Percentiles rank a stretch among this genome's conserved stretches.
These are phyloP conservation scores for Halisarca cf. caerulea DNA, from an alignment of 37 sponge, comb jelly and placozoan species.

Conservation along the genomic window DNA sequence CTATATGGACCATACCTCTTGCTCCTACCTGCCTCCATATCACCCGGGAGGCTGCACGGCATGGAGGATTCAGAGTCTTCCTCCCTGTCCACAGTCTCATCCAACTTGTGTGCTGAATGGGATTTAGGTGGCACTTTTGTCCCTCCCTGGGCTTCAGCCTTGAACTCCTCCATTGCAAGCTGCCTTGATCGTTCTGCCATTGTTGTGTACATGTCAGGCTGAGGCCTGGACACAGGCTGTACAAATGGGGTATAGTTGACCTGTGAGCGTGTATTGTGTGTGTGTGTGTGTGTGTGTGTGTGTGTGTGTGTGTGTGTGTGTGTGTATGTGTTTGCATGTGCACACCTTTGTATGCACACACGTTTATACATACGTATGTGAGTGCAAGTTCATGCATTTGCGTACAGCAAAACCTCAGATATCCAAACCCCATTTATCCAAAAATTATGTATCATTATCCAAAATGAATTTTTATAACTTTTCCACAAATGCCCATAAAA, in stretches of 20 bases:
- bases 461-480: too few species aligned
- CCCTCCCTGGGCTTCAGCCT: not conserved
- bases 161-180: constrained; percentile 11
- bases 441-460: too few species aligned
- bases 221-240: not conserved
- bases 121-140: not conserved
- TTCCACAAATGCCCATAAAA: too few species aligned
- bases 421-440: too few species aligned
- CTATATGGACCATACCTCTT: constrained; percentile 4
- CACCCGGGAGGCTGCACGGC: constrained; percentile 56
- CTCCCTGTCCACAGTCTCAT: not conserved
- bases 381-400: too few species aligned
- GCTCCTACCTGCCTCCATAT: constrained; percentile 1
- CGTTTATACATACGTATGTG: too few species aligned
- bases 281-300: too few species aligned
- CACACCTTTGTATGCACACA: too few species aligned
- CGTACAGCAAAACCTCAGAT: too few species aligned
- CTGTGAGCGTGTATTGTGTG: too few species aligned
- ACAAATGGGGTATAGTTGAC: not conserved
- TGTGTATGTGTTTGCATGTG: too few species aligned
- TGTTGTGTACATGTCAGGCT: not conserved
- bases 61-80: constrained; percentile 68
- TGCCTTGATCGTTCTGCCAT: constrained; percentile 12
- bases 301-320: too few species aligned
- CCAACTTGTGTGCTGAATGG: not conserved